These are phyloP conservation scores for Danio choprae DNA, from an alignment of 2,797 vertebrate genomes.

Conservation along the genomic window DNA sequence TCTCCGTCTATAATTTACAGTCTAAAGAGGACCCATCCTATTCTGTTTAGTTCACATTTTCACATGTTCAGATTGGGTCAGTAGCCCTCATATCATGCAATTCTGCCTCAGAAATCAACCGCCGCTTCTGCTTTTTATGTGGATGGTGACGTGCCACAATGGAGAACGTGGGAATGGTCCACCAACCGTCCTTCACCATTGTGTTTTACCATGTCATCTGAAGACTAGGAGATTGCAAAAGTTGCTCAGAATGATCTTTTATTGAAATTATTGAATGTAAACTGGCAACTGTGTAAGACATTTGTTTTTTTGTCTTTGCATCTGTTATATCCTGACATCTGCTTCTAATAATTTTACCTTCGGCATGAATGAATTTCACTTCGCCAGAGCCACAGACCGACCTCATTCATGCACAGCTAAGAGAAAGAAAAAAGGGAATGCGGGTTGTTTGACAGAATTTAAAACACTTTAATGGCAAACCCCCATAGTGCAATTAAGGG, in stretches of 20 bases:
- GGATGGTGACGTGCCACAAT: neutral
- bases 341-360: conserved; percentile 59
- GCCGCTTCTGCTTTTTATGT: neutral
- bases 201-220: conserved; percentile 8
- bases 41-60: no score
- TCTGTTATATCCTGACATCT: conserved; percentile 54
- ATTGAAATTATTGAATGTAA: conserved; percentile 1
- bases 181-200: conserved; percentile 18
- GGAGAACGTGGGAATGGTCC: conserved; percentile 19
- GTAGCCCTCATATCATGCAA: neutral
- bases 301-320: conserved; percentile 10
- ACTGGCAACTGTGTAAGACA: conserved; percentile 39
- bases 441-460: conserved; percentile 56
- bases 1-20: neutral
- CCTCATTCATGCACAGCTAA: conserved; percentile 49
- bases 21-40: no score
- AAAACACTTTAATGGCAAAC: conserved; percentile 58
- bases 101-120: neutral
- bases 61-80: neutral
- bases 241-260: neutral
- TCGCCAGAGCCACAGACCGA: conserved; percentile 41
- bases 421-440: conserved; percentile 14
- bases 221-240: conserved; percentile 10
- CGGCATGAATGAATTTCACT: conserved; percentile 57
- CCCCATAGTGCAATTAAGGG: conserved; percentile 58